Percentiles rank a stretch among this genome's conserved stretches.
phyloP scores from a whole-genome alignment of 2,888 invertebrate genomes.

The Parnassius mnemosyne region DNA sequence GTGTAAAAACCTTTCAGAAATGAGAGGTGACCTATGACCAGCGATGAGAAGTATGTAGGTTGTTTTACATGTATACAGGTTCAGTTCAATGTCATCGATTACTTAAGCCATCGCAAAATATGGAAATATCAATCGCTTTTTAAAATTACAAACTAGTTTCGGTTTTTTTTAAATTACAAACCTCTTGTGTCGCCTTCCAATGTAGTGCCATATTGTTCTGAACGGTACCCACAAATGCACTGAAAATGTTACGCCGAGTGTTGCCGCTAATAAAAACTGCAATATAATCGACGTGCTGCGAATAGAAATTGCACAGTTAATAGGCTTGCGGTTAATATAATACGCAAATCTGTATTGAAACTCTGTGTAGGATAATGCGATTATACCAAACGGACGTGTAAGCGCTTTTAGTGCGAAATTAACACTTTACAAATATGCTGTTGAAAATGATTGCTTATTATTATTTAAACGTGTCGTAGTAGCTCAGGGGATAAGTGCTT shows the following conservation, averaged over 20 bases:
- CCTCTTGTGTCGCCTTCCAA: conserved; percentile 43
- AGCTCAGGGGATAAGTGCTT: no score
- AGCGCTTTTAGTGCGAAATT: conserved; percentile 10
- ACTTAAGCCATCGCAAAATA: no score
- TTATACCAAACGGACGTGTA: conserved; percentile 14
- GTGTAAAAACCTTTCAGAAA: no score
- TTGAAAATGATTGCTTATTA: no score
- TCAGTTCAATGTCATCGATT: no score
- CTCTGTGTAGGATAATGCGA: conserved; percentile 10
- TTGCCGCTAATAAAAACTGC: conserved; percentile 46
- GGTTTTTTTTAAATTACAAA: conserved; percentile 26
- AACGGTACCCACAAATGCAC: conserved; percentile 62
- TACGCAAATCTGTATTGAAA: conserved; percentile 21
- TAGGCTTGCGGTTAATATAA: conserved; percentile 13
- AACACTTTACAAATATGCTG: background rate
- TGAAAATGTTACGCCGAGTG: conserved; percentile 52
- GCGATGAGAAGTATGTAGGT: no score
- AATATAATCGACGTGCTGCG: conserved; percentile 47
- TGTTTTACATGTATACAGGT: no score
- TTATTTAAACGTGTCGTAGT: no score
- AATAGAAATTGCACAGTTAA: conserved; percentile 27
- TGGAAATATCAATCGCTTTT: no score
- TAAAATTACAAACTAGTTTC: no score
- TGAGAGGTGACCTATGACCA: no score
- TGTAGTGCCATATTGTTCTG: conserved; percentile 56